Evolutionary conservation across 2,888 invertebrate species (phyloP).

Genomic region (Harpalus rubripes): DNA sequence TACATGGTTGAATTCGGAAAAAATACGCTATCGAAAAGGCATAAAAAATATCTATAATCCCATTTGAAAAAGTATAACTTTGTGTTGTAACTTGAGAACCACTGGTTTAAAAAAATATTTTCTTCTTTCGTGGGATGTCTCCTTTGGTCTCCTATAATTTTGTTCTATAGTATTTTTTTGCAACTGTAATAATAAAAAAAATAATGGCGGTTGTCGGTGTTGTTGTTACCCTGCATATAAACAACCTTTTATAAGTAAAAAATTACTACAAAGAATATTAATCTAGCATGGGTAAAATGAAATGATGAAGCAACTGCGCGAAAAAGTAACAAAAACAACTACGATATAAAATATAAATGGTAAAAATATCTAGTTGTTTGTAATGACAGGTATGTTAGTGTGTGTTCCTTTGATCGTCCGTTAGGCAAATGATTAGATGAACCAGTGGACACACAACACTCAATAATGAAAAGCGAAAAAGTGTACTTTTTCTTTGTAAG

Average conservation of each 20-base stretch:
- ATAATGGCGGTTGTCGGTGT: too few relatives aligned
- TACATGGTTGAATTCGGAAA: too few relatives aligned
- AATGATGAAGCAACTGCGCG: slow-evolving; percentile 48
- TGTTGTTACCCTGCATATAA: too few relatives aligned
- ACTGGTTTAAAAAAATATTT: too few relatives aligned
- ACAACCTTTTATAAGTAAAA: slow-evolving; percentile 6
- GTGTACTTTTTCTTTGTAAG: slow-evolving; percentile 98
- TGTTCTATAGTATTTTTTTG: too few relatives aligned
- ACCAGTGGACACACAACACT: slow-evolving; percentile 75
- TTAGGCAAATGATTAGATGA: slow-evolving; percentile 68
- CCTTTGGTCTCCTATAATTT: too few relatives aligned
- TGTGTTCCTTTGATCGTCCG: slow-evolving; percentile 48
- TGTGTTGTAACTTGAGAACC: too few relatives aligned
- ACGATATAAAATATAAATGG: slow-evolving; percentile 21
- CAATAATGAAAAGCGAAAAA: slow-evolving; percentile 75
- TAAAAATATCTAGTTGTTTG: slow-evolving; percentile 10
- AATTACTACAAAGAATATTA: slow-evolving; percentile 28
- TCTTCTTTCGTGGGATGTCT: too few relatives aligned
- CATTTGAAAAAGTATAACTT: too few relatives aligned
- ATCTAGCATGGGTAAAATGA: slow-evolving; percentile 49
- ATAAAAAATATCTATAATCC: too few relatives aligned
- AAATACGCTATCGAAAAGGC: too few relatives aligned
- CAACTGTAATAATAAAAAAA: too few relatives aligned
- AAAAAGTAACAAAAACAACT: slow-evolving; percentile 26
- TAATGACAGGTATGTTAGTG: slow-evolving; percentile 32